Evolutionary conservation across 2,888 invertebrate species (phyloP), one percentile per base, ranked within the genome.

Genomic region (Leptinotarsa tumamoca): DNA sequence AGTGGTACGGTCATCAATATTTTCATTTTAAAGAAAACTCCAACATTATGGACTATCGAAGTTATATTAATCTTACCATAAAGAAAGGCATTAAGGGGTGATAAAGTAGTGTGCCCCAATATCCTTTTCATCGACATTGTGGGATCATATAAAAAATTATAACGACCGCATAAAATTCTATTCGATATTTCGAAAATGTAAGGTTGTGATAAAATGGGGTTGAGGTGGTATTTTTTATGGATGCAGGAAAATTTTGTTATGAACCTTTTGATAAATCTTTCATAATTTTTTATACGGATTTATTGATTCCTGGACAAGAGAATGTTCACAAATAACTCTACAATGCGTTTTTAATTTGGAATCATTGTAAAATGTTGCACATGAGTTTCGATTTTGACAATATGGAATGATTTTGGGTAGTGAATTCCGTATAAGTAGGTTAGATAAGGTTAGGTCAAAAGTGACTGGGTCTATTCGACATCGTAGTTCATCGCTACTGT

Each of bases 21-120:
- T 74, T 50, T 72, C 69, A 72, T 56, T 76, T 77, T 67, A 74
- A 77, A 77, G 74, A 71, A 77, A 77, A 74, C 74, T 70, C 67
- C 69, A 54, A 69, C 68, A 51, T 74, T 72, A 77, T 68, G 67
- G 72, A 66, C 77, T 63, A 72, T 77, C 66, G 74, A 74, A 74
- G 69, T 77, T 50, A 74, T 77, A 74, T 77, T 68, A 77, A 77
- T 74, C 74, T 74, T 74, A 71, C 72, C 58, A 69, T 77, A 77
- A 77, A 77, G 76, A 63, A 71, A 68, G 67, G 67, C 77, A 67
- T 77, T 77, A 77, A 72, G 50, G 67, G 68, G 77, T 77, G 74
- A 77, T 77, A 77, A 77, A 77, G 71, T 72, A 61, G 69, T 51
- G 52, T 50, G 23, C 54, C 43, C 77, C 74, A 74, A 77, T 77